A percentile compares a stretch with the other conserved stretches of the same genome.
These are phyloP conservation scores for Blastobasis lacticolella DNA, from an alignment of 2,888 invertebrate species.

Conservation along the genomic window DNA sequence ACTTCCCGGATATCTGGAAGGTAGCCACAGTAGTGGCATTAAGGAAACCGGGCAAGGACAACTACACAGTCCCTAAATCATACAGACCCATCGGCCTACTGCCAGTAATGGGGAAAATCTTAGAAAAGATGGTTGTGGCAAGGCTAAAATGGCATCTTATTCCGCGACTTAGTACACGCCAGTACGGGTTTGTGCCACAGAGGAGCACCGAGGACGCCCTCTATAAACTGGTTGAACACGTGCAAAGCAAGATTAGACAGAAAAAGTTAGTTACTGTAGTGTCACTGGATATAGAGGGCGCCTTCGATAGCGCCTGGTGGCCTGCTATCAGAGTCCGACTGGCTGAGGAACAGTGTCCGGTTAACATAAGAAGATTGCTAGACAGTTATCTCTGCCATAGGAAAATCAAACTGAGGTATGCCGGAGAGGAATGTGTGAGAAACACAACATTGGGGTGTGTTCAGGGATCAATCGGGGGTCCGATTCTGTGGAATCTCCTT, in stretches of 20 bases:
- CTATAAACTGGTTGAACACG: too few relatives aligned
- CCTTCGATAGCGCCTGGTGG: neutral
- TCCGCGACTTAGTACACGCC: neutral
- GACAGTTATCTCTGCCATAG: neutral
- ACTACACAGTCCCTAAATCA: neutral
- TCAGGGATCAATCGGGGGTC: too few relatives aligned
- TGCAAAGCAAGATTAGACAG: too few relatives aligned
- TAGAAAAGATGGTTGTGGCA: neutral
- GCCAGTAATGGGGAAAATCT: too few relatives aligned
- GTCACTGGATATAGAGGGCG: neutral
- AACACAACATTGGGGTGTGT: too few relatives aligned
- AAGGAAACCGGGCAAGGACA: neutral
- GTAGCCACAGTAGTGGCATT: neutral
- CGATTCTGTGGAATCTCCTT: too few relatives aligned
- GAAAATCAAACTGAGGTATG: too few relatives aligned
- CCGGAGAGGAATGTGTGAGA: too few relatives aligned
- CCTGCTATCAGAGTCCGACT: neutral
- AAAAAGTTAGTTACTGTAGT: too few relatives aligned
- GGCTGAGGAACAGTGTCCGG: neutral
- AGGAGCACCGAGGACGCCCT: neutral
- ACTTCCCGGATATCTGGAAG: neutral
- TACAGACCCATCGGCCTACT: neutral
- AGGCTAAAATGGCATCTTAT: too few relatives aligned
- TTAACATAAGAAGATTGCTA: neutral
- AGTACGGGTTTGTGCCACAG: neutral